A percentile compares a stretch with the other conserved stretches of the same genome.
Evolutionary conservation across 2,113 vertebrate genomes (phyloP).

Genomic region (Cebus imitator): DNA sequence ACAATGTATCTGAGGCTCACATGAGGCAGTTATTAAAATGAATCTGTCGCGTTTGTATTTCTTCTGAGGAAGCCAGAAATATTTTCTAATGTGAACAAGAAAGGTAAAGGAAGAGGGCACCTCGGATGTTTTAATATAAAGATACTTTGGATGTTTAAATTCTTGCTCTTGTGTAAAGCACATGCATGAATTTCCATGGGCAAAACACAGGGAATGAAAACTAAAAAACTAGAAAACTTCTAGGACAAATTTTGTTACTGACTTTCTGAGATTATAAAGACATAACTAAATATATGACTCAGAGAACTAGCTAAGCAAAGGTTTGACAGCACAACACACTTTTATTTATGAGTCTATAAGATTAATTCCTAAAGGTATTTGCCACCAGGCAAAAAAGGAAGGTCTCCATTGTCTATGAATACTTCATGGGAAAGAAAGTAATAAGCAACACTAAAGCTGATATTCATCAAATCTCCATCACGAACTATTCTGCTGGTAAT

Average conservation of each 20-base stretch:
- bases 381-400: neutral
- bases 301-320: neutral
- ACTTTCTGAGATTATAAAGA: neutral
- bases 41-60: neutral
- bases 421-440: neutral
- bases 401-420: neutral
- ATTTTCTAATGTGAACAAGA: neutral
- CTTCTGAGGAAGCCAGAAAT: constrained; percentile 35
- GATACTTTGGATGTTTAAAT: neutral
- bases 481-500: neutral
- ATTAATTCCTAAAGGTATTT: neutral
- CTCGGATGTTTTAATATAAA: neutral
- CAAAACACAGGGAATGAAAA: neutral
- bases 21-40: constrained; percentile 21
- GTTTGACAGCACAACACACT: neutral
- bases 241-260: neutral
- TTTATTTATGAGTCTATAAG: neutral
- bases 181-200: neutral
- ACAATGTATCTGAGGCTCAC: constrained; percentile 20
- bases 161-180: neutral
- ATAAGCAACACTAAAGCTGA: neutral
- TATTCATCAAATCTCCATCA: neutral
- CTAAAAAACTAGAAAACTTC: neutral
- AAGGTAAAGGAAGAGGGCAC: neutral
- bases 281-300: neutral